Base-by-base conservation (phyloP, 2,797 vertebrate genomes). In the Masticophis lateralis region DNA sequence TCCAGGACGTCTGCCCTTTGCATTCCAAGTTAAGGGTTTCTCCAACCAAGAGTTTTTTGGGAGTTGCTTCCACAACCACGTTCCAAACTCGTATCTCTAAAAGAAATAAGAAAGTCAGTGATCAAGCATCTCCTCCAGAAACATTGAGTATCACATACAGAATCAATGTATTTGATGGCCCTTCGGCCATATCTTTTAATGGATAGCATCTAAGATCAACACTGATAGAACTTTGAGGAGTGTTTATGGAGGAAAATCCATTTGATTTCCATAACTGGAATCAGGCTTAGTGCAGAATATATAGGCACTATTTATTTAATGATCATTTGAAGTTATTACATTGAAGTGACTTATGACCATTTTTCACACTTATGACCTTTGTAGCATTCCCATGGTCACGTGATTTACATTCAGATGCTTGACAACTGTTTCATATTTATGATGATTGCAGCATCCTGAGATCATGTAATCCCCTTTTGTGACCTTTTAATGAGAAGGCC, bases 11-110 rank as follows among this genome's bases (percentile, higher is more conserved):
- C 91, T 98, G 96, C 28, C 97, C 98, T 10, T 93, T 96, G 94
- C 99, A 99, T 90, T 97, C 97, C 87, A 99, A 97, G 0, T 5
- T 7, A 2, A 99, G 97, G 0, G 96, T 97, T 47, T 98, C 98
- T 93, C 99, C 99, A 1, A 97, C 97, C 92, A 99, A 69, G 95
- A 99, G 89, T 95, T 92, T 98, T 18, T 10, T 95, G 89, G 96
- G 94, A 60, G 63, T 95, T 18, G 96, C 96, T 94, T 88, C 97
- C 93, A 97, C 86, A 55, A 47, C 91, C 92, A 97, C 93, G 89
- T 97, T 97, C 94, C 92, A 94, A 5, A 88, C 90, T 69, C 95
- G 96, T 56, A 8, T 37, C 96, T 97, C 97, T 97, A 96, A 87
- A 95, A 91, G 0, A 66, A 87, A 55, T 92, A 66, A 10, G 90